phyloP scores from a whole-genome alignment of 1,140 invertebrate genomes.

The Hetaerina americana region DNA sequence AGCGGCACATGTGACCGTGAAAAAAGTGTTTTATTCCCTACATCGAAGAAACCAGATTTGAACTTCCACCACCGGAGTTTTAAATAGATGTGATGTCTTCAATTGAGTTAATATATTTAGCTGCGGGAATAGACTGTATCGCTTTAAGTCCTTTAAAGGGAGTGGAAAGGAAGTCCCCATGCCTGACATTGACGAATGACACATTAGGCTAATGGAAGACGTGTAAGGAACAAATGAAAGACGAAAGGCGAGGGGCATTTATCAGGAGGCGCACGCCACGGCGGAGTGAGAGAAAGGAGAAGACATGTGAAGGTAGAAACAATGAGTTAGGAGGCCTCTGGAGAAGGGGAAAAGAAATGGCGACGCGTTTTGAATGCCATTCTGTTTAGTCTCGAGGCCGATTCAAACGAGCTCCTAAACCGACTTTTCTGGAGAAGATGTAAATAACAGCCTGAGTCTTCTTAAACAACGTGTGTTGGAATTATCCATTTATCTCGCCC shows the following conservation, averaged over 20 bases:
- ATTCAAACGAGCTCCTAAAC: no score
- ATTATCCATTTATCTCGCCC: no score
- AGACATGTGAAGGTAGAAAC: neutral
- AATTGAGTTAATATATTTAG: neutral
- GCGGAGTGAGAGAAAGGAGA: neutral
- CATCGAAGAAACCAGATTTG: neutral
- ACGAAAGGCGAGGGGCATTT: neutral
- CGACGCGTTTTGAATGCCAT: neutral
- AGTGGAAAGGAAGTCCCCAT: neutral
- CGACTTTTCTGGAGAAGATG: no score
- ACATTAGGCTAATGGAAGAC: neutral
- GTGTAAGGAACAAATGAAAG: neutral
- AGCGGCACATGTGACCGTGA: neutral
- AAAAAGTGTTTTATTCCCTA: neutral
- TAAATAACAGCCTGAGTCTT: no score
- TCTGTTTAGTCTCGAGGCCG: neutral
- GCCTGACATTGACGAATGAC: neutral
- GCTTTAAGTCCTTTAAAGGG: neutral
- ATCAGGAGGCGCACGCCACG: neutral
- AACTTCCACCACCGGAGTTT: neutral
- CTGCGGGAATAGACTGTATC: neutral
- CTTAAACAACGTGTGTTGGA: no score
- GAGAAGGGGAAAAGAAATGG: neutral
- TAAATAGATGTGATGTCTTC: neutral
- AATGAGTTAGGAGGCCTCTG: neutral